phyloP scores from a whole-genome alignment of 2,113 vertebrate genomes.

The Scortum barcoo region DNA sequence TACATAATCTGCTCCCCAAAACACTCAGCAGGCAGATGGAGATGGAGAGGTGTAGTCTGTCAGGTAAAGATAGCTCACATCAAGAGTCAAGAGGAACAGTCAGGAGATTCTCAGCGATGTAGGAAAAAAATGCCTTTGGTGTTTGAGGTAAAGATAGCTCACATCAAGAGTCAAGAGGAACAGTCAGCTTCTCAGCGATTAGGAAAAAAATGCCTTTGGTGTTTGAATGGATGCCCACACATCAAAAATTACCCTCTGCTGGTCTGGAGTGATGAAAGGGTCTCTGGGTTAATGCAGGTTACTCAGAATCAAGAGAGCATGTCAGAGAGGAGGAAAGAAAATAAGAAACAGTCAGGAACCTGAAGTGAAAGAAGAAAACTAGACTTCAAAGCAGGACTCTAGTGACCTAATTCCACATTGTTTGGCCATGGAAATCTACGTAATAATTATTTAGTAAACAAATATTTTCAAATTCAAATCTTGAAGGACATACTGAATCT shows the following conservation, averaged over 20 bases:
- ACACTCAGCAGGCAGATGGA: neutral
- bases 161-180: neutral
- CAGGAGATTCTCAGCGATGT: conserved; percentile 12
- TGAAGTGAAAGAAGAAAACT: neutral
- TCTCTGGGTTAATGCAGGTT: neutral
- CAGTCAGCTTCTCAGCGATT: conserved; percentile 21
- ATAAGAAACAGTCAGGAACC: neutral
- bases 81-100: conserved; percentile 4
- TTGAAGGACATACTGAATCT: no score
- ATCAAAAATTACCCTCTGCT: neutral
- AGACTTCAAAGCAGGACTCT: neutral
- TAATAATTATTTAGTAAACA: no score
- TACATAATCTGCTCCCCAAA: neutral
- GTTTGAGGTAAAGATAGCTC: no score
- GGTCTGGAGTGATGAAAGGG: neutral
- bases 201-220: neutral
- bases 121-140: neutral
- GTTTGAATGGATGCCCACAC: neutral
- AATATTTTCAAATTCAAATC: no score
- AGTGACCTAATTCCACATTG: no score
- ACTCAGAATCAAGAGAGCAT: neutral
- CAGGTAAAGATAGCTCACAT: neutral
- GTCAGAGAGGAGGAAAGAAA: neutral
- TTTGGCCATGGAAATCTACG: no score
- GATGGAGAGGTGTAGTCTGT: neutral